These are phyloP conservation scores for Paguma larvata DNA, from an alignment of 2,797 vertebrate species.

Conservation along the genomic window DNA sequence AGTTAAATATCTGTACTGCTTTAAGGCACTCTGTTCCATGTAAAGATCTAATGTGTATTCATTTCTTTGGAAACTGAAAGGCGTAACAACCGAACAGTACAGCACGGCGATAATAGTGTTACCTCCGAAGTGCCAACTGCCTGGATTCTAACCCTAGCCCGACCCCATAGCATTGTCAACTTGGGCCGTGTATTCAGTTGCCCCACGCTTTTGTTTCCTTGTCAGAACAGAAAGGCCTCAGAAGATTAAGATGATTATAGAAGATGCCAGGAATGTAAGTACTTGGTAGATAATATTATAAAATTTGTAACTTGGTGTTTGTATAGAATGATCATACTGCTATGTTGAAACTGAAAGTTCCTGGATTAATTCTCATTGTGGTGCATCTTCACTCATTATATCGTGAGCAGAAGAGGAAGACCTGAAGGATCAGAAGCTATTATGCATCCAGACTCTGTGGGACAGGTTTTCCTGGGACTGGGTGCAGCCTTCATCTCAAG, in stretches of 20 bases:
- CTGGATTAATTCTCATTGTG: neutral
- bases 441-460: neutral
- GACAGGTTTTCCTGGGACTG: neutral
- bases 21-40: slow-evolving; percentile 13
- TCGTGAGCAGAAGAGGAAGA: neutral
- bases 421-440: neutral
- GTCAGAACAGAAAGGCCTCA: neutral
- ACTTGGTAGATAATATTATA: neutral
- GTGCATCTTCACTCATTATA: neutral
- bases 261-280: neutral
- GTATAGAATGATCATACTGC: neutral
- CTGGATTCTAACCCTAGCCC: neutral
- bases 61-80: neutral
- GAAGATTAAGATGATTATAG: neutral
- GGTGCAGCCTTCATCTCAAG: neutral
- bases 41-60: neutral
- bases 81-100: neutral
- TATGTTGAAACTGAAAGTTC: neutral
- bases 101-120: neutral
- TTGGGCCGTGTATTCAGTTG: neutral
- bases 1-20: neutral
- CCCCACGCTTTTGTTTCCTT: slow-evolving; percentile 5
- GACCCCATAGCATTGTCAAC: neutral
- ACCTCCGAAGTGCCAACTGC: neutral
- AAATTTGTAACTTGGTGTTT: neutral